Evolutionary conservation across 2,113 vertebrate species (phyloP), one percentile per base, ranked within the genome.

Genomic region (Tiliqua scincoides): DNA sequence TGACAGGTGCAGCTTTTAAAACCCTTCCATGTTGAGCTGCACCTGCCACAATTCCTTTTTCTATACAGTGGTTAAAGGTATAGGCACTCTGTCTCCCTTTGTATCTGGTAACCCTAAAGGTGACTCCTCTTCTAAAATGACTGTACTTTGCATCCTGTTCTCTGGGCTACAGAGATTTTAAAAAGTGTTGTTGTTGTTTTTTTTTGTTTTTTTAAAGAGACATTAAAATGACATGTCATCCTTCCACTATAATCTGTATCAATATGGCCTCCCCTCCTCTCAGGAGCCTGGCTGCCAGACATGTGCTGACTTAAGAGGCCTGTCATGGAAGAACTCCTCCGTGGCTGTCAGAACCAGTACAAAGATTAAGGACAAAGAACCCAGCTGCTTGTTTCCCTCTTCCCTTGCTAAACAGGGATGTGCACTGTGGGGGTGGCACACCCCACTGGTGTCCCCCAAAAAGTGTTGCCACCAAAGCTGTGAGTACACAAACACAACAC

Each of bases 161-260:
- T 87, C 82, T 86, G 48, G 67, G 15, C 18, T 54, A 4, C 35
- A 76, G 75, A 70, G 61, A 70, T n/a, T n/a, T n/a, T 40, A 62
- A 89, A 89, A 1, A 15, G 5, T 48, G 4, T 48, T 48, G 43
- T 48, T n/a, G n/a, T n/a, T n/a, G n/a, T n/a, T n/a, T n/a, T n/a
- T n/a, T n/a, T n/a, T n/a, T n/a, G n/a, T n/a, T n/a, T 48, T 48
- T 48, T 35, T 14, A 0, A 0, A 68, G 11, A 68, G 11, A 43
- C 73, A 88, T 90, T 87, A 75, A 91, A 91, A 85, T 21, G 4
- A 32, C 27, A 15, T 37, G 68, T 84, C 68, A 91, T 4, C 21
- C 5, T 89, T 43, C 84, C 9, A 8, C 0, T 1, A 1, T 52
- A 83, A 87, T 91, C 6, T 6, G 0, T 76, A 65, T 71, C 82